These are phyloP conservation scores for Carduelis carduelis DNA, from an alignment of 2,797 vertebrate genomes.

Conservation along the genomic window DNA sequence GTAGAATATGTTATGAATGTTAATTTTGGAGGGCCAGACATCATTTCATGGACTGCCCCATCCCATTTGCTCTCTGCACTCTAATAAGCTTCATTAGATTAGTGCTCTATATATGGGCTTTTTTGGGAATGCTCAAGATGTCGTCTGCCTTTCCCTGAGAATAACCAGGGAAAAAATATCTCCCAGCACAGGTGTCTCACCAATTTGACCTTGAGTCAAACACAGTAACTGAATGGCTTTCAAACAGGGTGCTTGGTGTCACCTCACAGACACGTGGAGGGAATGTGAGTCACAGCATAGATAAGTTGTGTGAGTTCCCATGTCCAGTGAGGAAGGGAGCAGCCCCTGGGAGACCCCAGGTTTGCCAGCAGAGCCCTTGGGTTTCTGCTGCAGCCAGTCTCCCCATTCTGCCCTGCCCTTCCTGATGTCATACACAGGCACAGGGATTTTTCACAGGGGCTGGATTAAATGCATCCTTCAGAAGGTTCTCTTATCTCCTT, in stretches of 20 bases:
- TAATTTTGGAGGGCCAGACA: background rate
- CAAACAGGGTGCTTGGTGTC: background rate
- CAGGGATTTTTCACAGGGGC: background rate
- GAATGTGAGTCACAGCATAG: background rate
- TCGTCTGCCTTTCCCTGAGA: background rate
- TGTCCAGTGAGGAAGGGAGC: background rate
- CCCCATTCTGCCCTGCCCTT: background rate
- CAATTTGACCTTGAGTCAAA: background rate
- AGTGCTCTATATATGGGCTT: background rate
- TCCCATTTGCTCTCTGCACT: background rate
- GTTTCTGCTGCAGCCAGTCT: background rate
- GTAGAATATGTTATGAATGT: background rate
- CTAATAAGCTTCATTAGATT: background rate
- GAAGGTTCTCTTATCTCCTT: background rate
- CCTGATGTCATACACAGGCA: background rate
- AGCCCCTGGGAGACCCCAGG: rapidly evolving
- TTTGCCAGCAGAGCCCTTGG: background rate
- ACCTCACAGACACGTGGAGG: rapidly evolving
- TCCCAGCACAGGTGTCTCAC: background rate
- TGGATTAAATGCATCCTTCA: background rate
- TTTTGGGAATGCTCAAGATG: background rate
- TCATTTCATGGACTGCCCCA: background rate
- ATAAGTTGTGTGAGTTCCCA: rapidly evolving
- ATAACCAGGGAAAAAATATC: background rate
- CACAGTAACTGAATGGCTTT: background rate